Evolutionary conservation across 1,140 invertebrate genomes (phyloP), one percentile per base, ranked within the genome.

Genomic region (Spodoptera litura): DNA sequence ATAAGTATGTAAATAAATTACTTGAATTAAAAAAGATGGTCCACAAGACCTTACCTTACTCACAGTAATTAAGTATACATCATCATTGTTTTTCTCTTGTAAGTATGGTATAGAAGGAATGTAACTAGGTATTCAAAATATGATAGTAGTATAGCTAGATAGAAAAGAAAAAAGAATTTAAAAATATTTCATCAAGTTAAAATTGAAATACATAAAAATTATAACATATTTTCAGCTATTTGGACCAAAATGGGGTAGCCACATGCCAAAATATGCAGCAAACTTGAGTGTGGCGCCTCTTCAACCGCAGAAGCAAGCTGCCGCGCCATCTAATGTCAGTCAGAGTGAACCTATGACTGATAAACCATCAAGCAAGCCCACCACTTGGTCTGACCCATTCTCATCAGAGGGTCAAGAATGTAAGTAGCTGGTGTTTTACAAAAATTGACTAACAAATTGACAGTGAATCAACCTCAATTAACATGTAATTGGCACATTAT

Each of bases 221-320:
- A 4, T 52, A 55, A 27, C 51, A 81, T 78, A 68, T 56, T 91
- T 95, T 38, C 85, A 97, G 97, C 93, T 98, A 77, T 97, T 97
- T 95, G 97, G 97, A 25, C 96, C 97, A 49, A 96, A 97, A 81
- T 97, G 97, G 97, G 97, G 96, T 91, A 93, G 96, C 35, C 96
- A 96, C 53, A 96, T 97, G 95, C 97, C 97, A 55, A 96, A 96
- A 89, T 98, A 97, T 95, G 97, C 97, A 13, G 96, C 97, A 11
- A 97, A 97, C 92, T 93, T 98, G 61, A 96, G 96, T 79, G 96
- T 96, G 70, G 96, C 96, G 78, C 97, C 97, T 2, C 92, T 98
- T 9, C 97, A 97, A 87, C 97, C 97, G 0, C 95, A 97, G 53
- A 97, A 97, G 93, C 96, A 96, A 64, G 49, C 62, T 77, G 83